Conservation (phyloP, 2,888 invertebrate species). For the Caenorhabditis uteleia region DNA sequence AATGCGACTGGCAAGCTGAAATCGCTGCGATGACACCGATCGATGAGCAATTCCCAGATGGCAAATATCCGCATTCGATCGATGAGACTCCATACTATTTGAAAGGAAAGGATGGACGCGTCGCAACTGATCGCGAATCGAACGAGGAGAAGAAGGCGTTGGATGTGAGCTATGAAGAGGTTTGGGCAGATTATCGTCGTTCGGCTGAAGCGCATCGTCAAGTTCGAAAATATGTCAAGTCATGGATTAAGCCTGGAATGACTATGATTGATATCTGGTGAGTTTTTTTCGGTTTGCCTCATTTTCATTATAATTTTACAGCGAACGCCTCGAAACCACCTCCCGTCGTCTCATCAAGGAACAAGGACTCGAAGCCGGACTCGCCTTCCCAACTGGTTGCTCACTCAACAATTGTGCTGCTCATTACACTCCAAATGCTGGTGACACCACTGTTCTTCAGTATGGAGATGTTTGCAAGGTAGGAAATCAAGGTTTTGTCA, state of each 20-base stretch:
- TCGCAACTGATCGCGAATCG: constrained; percentile 69
- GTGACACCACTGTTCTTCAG: constrained; percentile 89
- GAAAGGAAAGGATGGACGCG: constrained; percentile 60
- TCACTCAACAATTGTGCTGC: constrained; percentile 99
- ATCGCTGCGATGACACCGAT: constrained; percentile 72
- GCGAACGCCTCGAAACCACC: constrained; percentile 89
- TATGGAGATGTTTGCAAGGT: constrained; percentile 98
- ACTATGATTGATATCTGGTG: constrained; percentile 95
- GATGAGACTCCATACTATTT: constrained; percentile 39
- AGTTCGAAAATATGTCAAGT: constrained; percentile 88
- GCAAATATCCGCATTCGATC: constrained; percentile 82
- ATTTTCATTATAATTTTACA: constrained; percentile 54
- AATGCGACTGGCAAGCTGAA: constrained; percentile 45
- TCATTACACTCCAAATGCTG: constrained; percentile 98
- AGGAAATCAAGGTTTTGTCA: not conserved
- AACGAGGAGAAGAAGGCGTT: constrained; percentile 80
- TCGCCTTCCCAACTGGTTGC: constrained; percentile 92
- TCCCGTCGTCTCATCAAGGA: constrained; percentile 90
- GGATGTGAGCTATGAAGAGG: constrained; percentile 86
- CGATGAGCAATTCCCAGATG: constrained; percentile 83
- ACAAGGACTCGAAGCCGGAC: constrained; percentile 87
- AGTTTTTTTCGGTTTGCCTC: constrained; percentile 6
- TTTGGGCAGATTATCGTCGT: constrained; percentile 74
- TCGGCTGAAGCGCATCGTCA: constrained; percentile 98
- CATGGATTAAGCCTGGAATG: constrained; percentile 97